Conservation (phyloP, 2,113 vertebrate genomes). For the Cyphomyrus plagiostoma region DNA sequence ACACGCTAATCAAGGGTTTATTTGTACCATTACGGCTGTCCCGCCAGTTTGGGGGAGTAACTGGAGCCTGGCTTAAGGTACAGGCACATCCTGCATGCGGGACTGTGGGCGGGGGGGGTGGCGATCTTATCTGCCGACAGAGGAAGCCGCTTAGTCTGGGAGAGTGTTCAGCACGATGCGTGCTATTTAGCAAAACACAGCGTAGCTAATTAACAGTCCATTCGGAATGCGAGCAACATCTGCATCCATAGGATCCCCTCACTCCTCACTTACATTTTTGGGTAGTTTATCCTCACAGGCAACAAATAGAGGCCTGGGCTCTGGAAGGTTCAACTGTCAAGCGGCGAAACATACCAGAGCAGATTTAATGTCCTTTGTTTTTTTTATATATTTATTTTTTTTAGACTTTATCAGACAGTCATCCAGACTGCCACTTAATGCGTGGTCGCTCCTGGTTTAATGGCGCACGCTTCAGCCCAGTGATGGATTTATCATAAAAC, state of each 20-base stretch:
- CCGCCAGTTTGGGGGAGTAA: background rate
- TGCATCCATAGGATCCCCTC: conserved; percentile 1
- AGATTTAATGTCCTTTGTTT: background rate
- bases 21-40: background rate
- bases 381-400: background rate
- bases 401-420: background rate
- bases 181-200: conserved; percentile 30
- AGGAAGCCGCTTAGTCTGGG: conserved; percentile 17
- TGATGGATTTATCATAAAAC: background rate
- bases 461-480: no score
- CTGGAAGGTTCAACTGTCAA: background rate
- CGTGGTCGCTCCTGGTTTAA: background rate
- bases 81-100: background rate
- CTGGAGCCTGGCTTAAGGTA: background rate
- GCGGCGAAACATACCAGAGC: background rate
- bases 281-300: background rate
- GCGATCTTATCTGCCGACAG: conserved; percentile 13
- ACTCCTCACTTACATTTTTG: conserved; percentile 13
- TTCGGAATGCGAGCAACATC: conserved; percentile 11
- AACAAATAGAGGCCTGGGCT: background rate
- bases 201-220: conserved; percentile 18
- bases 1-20: background rate
- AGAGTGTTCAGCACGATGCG: conserved; percentile 24
- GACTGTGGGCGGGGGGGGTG: background rate
- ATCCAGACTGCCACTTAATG: background rate